A percentile compares a stretch with the other conserved stretches of the same genome.
Conservation (phyloP, 2,888 invertebrate genomes). For the Conomelus anceps region DNA sequence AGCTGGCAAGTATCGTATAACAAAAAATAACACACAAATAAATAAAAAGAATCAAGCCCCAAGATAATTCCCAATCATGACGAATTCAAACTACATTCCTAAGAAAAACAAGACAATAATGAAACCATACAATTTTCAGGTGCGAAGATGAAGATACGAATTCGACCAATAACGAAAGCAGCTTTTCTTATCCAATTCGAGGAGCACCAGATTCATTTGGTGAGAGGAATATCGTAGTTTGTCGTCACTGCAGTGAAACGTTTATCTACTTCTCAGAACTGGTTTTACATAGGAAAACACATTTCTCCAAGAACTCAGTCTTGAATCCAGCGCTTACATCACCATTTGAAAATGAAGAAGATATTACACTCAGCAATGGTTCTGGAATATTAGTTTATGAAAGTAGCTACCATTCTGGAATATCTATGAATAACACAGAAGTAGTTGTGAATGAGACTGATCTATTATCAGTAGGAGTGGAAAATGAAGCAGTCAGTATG, state of each 20-base stretch:
- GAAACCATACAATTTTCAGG: background rate
- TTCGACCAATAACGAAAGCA: background rate
- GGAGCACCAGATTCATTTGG: background rate
- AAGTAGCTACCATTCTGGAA: background rate
- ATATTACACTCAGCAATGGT: background rate
- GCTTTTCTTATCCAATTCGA: background rate
- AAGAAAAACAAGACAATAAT: background rate
- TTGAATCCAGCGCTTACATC: background rate
- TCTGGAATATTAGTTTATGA: background rate
- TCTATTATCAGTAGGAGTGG: background rate
- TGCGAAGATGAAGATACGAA: background rate
- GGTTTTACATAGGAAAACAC: background rate
- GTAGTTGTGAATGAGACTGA: background rate
- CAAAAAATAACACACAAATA: too few species aligned
- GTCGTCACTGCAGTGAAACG: background rate
- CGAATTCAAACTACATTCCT: too few species aligned
- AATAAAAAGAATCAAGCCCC: too few species aligned
- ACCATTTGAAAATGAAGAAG: background rate
- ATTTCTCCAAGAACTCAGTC: background rate
- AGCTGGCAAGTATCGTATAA: too few species aligned
- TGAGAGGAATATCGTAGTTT: background rate
- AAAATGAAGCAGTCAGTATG: background rate
- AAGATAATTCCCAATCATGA: background rate
- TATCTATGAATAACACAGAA: background rate
- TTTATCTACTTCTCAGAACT: background rate